A percentile compares a stretch with the other conserved stretches of the same genome.
phyloP scores from a whole-genome alignment of 2,797 vertebrate species.

The Crotalus adamanteus region DNA sequence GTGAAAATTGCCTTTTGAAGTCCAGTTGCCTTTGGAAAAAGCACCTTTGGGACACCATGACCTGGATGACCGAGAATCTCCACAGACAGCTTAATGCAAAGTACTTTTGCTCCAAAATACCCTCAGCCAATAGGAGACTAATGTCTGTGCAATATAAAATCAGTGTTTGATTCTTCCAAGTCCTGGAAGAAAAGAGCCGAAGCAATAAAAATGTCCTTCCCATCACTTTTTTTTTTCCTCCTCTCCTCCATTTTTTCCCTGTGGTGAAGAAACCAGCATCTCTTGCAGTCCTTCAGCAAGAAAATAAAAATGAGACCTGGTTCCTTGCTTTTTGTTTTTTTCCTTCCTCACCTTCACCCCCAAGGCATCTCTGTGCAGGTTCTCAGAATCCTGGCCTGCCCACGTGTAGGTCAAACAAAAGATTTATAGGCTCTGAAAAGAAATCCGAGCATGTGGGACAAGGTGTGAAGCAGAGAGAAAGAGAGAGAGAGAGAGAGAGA shows the following conservation, averaged over 20 bases:
- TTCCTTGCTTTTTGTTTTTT: neutral
- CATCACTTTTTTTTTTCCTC: too few relatives aligned
- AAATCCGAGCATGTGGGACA: neutral
- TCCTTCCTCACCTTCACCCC: neutral
- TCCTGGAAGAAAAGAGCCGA: neutral
- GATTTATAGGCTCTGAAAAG: neutral
- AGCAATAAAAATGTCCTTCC: neutral
- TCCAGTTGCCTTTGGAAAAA: too few relatives aligned
- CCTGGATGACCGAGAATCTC: too few relatives aligned
- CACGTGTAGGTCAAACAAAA: neutral
- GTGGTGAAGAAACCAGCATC: neutral
- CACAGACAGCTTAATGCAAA: neutral
- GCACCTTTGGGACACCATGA: too few relatives aligned
- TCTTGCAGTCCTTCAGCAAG: neutral
- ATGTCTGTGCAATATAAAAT: neutral
- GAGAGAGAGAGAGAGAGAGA: neutral
- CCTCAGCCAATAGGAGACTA: neutral
- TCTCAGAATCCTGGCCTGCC: neutral
- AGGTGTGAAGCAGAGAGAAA: neutral
- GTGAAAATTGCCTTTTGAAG: too few relatives aligned
- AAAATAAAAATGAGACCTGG: fast-evolving
- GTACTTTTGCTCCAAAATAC: neutral
- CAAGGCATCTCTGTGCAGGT: neutral
- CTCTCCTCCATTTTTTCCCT: neutral
- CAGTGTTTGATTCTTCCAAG: neutral